Conservation (phyloP, 2,113 vertebrate species). For the Phoenicopterus ruber region DNA sequence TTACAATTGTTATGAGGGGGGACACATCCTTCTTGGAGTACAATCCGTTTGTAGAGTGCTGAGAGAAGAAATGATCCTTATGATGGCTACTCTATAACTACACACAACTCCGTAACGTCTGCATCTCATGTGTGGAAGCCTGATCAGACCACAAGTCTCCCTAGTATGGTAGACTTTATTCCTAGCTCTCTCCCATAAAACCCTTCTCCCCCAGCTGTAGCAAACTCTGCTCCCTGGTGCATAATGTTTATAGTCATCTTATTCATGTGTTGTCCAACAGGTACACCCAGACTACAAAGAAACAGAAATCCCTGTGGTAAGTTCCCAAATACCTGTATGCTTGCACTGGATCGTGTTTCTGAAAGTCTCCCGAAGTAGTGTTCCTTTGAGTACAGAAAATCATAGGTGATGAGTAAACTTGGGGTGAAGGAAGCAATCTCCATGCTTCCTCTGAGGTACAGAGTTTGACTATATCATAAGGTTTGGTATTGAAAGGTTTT, state of each 20-base stretch:
- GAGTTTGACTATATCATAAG: not conserved
- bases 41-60: not conserved
- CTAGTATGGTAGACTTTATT: too few species aligned
- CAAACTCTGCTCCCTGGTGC: not conserved
- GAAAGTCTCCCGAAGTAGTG: not conserved
- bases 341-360: not conserved
- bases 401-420: not conserved
- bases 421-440: not conserved
- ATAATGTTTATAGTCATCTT: not conserved
- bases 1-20: not conserved
- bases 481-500: not conserved
- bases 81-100: not conserved
- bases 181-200: too few species aligned
- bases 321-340: not conserved
- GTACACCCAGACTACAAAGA: conserved; percentile 44
- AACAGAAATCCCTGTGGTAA: conserved; percentile 36
- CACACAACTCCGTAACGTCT: rapidly evolving
- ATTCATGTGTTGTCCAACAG: conserved; percentile 3
- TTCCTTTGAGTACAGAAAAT: not conserved
- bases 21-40: not conserved
- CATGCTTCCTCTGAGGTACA: not conserved
- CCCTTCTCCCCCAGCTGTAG: not conserved
- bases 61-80: not conserved
- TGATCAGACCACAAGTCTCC: not conserved
- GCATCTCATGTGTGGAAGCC: not conserved